Percentiles rank a stretch among this genome's conserved stretches.
phyloP scores from a whole-genome alignment of 2,888 invertebrate species.

The Boloria selene region DNA sequence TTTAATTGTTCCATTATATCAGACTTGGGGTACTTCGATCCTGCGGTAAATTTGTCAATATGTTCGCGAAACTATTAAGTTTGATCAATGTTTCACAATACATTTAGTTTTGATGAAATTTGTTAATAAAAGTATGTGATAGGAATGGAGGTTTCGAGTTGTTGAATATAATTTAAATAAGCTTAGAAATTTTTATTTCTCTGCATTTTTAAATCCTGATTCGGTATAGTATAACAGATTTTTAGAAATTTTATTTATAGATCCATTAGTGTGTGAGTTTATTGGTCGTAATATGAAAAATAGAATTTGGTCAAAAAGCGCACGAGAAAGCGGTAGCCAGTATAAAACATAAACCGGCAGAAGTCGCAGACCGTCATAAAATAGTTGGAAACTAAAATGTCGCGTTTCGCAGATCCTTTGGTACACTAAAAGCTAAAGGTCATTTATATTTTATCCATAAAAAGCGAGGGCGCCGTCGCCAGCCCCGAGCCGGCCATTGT shows the following conservation, averaged over 20 bases:
- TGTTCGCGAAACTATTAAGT: conserved; percentile 18
- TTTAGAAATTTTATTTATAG: no score
- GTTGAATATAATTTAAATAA: no score
- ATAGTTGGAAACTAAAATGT: conserved; percentile 22
- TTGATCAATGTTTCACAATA: conserved; percentile 18
- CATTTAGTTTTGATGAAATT: conserved; percentile 11
- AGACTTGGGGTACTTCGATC: conserved; percentile 19
- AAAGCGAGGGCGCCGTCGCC: conserved; percentile 44
- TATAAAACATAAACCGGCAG: conserved; percentile 18
- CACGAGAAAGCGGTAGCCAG: neutral
- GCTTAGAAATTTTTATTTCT: no score
- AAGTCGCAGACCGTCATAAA: conserved; percentile 23
- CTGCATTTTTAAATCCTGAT: no score
- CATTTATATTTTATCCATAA: conserved; percentile 60
- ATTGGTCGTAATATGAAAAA: no score
- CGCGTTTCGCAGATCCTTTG: conserved; percentile 25
- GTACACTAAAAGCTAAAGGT: conserved; percentile 53
- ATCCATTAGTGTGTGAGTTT: no score
- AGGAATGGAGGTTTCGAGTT: neutral
- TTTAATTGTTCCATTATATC: conserved; percentile 61
- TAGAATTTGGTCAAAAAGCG: no score
- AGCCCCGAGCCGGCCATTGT: conserved; percentile 55
- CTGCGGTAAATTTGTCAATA: conserved; percentile 26
- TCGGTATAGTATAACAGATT: no score
- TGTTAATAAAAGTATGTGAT: neutral